phyloP scores from a whole-genome alignment of 2,888 invertebrate genomes.

The Cryptocephalus moraei region DNA sequence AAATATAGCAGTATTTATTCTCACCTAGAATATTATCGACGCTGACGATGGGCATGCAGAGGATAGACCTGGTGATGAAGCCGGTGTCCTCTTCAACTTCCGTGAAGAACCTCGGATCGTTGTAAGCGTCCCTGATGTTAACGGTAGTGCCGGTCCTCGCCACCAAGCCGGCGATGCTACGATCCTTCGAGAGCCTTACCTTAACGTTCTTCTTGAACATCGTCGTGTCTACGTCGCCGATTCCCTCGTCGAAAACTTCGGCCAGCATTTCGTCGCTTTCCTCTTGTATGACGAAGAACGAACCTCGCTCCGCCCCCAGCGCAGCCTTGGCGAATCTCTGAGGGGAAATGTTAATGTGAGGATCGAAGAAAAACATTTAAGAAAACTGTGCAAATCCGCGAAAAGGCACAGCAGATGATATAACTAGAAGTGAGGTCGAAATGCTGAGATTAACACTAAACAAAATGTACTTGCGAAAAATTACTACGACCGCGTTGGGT shows the following conservation, averaged over 20 bases:
- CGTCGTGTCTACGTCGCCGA: constrained; percentile 29
- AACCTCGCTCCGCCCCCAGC: constrained; percentile 46
- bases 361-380: neutral
- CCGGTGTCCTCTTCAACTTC: constrained; percentile 47
- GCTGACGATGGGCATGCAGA: constrained; percentile 46
- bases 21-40: constrained; percentile 31
- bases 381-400: too few species aligned
- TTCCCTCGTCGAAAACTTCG: constrained; percentile 52
- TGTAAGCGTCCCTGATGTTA: constrained; percentile 47
- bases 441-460: too few species aligned
- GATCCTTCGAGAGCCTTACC: constrained; percentile 41
- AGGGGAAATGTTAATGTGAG: constrained; percentile 19
- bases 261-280: constrained; percentile 40
- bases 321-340: constrained; percentile 47
- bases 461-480: too few species aligned
- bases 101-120: constrained; percentile 43
- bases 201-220: constrained; percentile 45
- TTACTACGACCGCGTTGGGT: too few species aligned
- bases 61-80: constrained; percentile 44
- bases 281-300: constrained; percentile 47
- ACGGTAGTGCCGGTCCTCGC: constrained; percentile 40
- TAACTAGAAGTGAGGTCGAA: too few species aligned
- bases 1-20: constrained; percentile 1
- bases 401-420: neutral
- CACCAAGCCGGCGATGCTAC: constrained; percentile 45